These are phyloP conservation scores for Elaphurus davidianus DNA, from an alignment of 2,113 vertebrate species.

Conservation along the genomic window DNA sequence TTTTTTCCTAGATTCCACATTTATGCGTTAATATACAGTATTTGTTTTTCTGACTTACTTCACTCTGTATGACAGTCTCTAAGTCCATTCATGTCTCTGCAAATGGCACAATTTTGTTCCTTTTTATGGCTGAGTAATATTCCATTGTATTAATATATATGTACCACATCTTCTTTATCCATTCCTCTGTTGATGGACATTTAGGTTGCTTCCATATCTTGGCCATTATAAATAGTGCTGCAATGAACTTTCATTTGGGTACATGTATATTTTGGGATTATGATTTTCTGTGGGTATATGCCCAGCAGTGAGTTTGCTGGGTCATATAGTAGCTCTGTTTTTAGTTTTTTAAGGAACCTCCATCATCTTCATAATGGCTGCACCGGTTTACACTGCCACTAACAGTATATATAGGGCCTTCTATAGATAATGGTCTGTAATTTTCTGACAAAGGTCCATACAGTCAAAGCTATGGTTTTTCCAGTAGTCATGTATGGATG, in stretches of 20 bases:
- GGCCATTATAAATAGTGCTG: background rate
- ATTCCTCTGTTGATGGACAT: background rate
- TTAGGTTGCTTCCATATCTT: background rate
- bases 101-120: background rate
- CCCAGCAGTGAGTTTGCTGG: background rate
- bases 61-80: background rate
- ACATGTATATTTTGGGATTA: background rate
- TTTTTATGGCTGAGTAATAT: background rate
- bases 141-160: background rate
- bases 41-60: background rate
- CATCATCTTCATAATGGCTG: background rate
- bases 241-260: background rate
- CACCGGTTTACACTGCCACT: background rate
- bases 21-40: background rate
- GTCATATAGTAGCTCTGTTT: background rate
- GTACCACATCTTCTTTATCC: background rate
- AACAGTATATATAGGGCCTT: background rate
- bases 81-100: background rate
- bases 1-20: background rate
- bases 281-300: background rate
- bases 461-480: background rate
- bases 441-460: background rate
- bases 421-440: background rate
- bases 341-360: background rate
- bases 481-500: background rate